Evolutionary conservation across 2,113 vertebrate species (phyloP).

Genomic region (Amphiprion ocellaris): DNA sequence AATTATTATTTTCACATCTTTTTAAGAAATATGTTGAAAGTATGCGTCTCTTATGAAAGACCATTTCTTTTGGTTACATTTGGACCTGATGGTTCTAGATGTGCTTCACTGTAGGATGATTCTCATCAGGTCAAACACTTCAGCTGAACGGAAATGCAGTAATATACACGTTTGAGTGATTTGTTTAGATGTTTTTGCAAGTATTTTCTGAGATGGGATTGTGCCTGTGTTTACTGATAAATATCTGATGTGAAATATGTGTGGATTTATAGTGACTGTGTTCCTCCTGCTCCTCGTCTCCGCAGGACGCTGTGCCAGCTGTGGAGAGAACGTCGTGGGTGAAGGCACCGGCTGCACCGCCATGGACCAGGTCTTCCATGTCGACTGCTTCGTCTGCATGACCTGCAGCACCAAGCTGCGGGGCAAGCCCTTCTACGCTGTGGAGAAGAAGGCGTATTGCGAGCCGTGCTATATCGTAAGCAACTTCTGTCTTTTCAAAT

Average conservation of each 20-base stretch:
- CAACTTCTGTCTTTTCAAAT: constrained; percentile 31
- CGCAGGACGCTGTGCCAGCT: constrained; percentile 94
- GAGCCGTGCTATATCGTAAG: constrained; percentile 99
- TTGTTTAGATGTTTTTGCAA: background rate
- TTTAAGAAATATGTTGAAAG: background rate
- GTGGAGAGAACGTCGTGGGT: constrained; percentile 96
- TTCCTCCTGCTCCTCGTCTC: constrained; percentile 26
- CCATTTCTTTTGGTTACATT: background rate
- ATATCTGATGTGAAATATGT: constrained; percentile 19
- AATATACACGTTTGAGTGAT: background rate
- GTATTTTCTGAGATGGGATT: constrained; percentile 8
- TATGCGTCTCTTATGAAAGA: background rate
- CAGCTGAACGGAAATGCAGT: background rate
- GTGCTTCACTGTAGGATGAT: background rate
- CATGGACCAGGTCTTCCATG: constrained; percentile 99
- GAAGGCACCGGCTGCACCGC: constrained; percentile 97
- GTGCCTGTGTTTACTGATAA: constrained; percentile 1
- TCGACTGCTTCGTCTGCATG: constrained; percentile 96
- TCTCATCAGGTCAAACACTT: constrained; percentile 9
- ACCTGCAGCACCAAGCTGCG: constrained; percentile 92
- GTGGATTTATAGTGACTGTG: constrained; percentile 10
- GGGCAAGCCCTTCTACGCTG: constrained; percentile 96
- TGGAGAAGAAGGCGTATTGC: constrained; percentile 98
- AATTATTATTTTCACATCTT: background rate
- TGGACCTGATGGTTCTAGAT: constrained; percentile 5